phyloP scores from a whole-genome alignment of 30 jellyfish, hydroid and myxozoan species.

The Hydractinia echinata region DNA sequence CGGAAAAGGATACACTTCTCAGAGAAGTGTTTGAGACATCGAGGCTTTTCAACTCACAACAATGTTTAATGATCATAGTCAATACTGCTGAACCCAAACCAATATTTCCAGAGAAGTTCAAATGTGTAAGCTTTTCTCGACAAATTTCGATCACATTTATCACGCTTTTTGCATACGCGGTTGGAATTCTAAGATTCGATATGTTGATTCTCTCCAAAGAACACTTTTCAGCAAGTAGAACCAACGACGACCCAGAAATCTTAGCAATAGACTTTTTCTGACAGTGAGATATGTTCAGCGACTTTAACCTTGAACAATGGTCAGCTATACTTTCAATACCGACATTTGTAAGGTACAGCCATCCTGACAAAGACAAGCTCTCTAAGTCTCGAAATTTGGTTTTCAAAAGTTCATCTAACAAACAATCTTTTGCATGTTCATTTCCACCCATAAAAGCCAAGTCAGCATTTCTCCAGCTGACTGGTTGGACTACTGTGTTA shows the following conservation, averaged over 20 bases:
- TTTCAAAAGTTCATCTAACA: not conserved
- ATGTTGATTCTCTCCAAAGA: constrained; percentile 18
- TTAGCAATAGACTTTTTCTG: constrained; percentile 22
- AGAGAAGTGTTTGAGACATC: constrained; percentile 32
- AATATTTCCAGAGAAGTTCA: constrained; percentile 29
- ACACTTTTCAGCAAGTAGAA: constrained; percentile 12
- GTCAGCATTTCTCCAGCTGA: constrained; percentile 30
- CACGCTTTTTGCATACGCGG: not conserved
- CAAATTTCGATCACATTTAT: constrained; percentile 12
- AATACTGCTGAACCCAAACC: constrained; percentile 19
- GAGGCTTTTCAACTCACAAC: not conserved
- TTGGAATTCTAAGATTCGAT: constrained; percentile 12
- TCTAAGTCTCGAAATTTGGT: constrained; percentile 11
- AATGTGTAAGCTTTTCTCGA: constrained; percentile 25
- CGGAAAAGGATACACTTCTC: constrained; percentile 3
- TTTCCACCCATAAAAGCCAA: constrained; percentile 36
- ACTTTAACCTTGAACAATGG: constrained; percentile 12
- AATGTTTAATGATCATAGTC: not conserved
- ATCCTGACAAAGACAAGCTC: constrained; percentile 17
- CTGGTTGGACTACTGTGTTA: constrained; percentile 17
- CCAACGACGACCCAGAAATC: constrained; percentile 7
- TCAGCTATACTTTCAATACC: constrained; percentile 16
- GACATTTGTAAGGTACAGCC: constrained; percentile 27
- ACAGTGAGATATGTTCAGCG: constrained; percentile 26
- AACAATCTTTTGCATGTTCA: constrained; percentile 3